Evolutionary conservation across 2,797 vertebrate species (phyloP).

Genomic region (Chrysolophus pictus): DNA sequence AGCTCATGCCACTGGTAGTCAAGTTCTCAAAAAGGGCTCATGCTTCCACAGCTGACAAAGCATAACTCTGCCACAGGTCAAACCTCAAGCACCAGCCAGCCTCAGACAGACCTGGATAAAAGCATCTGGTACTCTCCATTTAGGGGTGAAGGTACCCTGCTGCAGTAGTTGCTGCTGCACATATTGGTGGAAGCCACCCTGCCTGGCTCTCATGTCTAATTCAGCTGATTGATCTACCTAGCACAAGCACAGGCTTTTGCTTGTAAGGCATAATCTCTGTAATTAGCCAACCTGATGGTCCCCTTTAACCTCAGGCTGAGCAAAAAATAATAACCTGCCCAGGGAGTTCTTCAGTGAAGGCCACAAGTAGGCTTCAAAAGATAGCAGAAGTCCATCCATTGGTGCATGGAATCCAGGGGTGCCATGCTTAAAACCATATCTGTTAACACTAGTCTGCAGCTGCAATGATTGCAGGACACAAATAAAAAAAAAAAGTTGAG

Average conservation of each 20-base stretch:
- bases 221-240: not conserved
- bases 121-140: rapidly evolving
- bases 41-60: not conserved
- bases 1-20: not conserved
- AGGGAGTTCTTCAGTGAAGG: not conserved
- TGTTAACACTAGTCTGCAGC: not conserved
- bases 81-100: not conserved
- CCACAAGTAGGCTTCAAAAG: not conserved
- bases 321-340: not conserved
- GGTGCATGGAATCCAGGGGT: not conserved
- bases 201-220: not conserved
- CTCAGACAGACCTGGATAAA: not conserved
- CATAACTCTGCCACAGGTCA: not conserved
- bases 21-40: not conserved
- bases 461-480: not conserved
- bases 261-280: not conserved
- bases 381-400: not conserved
- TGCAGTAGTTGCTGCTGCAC: not conserved
- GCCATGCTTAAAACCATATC: not conserved
- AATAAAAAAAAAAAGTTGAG: not conserved
- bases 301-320: not conserved
- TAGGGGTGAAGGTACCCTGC: not conserved
- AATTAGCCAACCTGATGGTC: not conserved
- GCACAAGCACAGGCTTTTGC: not conserved
- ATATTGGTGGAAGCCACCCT: not conserved